Evolutionary conservation across 2,888 invertebrate genomes (phyloP).

Genomic region (Hemistola chrysoprasaria): DNA sequence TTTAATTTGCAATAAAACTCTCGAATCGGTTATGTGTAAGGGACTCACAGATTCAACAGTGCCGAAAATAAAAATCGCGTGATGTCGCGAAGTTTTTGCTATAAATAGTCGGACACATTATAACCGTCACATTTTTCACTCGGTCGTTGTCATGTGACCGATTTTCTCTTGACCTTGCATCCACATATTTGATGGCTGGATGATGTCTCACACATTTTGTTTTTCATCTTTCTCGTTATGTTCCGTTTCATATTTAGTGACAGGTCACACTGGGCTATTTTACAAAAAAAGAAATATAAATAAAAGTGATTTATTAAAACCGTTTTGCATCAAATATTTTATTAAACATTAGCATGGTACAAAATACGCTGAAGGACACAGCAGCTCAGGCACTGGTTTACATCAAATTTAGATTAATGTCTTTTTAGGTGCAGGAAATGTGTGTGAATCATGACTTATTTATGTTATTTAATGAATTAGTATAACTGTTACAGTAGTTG

Average conservation of each 20-base stretch:
- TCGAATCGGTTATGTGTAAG: too few relatives aligned
- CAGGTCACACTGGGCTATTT: too few relatives aligned
- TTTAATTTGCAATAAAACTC: constrained; percentile 22
- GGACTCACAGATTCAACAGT: constrained; percentile 26
- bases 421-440: too few relatives aligned
- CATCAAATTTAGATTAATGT: too few relatives aligned
- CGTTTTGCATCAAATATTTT: not conserved
- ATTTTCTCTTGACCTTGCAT: constrained; percentile 68
- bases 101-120: constrained; percentile 60
- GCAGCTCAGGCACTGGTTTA: too few relatives aligned
- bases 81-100: constrained; percentile 56
- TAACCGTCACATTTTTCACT: constrained; percentile 54
- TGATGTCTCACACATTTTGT: constrained; percentile 43
- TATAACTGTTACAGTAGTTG: too few relatives aligned
- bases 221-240: constrained; percentile 23
- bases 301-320: constrained; percentile 2
- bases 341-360: too few relatives aligned
- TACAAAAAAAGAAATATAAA: too few relatives aligned
- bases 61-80: constrained; percentile 50
- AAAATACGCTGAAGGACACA: too few relatives aligned
- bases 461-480: too few relatives aligned
- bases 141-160: constrained; percentile 45
- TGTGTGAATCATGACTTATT: too few relatives aligned
- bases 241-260: constrained; percentile 22
- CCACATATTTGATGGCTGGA: constrained; percentile 54